A percentile compares a stretch with the other conserved stretches of the same genome.
phyloP scores from a whole-genome alignment of 1,140 invertebrate genomes.

The Ylistrum balloti region DNA sequence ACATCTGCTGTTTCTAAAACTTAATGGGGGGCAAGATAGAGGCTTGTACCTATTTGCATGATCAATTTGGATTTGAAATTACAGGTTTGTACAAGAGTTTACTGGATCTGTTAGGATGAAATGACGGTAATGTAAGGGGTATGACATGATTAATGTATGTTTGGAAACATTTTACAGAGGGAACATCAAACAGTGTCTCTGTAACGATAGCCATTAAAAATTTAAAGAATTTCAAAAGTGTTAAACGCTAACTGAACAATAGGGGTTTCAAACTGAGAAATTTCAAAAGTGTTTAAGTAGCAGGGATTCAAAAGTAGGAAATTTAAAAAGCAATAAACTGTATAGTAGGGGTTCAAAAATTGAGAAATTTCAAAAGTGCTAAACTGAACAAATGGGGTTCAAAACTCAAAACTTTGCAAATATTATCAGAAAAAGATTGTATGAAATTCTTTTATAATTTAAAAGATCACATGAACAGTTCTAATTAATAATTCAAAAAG shows the following conservation, averaged over 20 bases:
- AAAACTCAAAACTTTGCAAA: too few relatives aligned
- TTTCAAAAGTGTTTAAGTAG: too few relatives aligned
- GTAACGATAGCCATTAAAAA: neutral
- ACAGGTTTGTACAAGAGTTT: neutral
- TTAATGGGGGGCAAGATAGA: neutral
- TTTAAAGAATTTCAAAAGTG: neutral
- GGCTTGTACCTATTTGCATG: neutral
- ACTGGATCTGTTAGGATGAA: neutral
- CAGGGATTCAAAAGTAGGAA: too few relatives aligned
- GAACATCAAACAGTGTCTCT: neutral
- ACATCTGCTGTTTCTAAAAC: conserved; percentile 16
- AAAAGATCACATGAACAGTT: too few relatives aligned
- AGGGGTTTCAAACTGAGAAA: too few relatives aligned
- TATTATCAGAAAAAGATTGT: too few relatives aligned
- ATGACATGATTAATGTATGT: neutral
- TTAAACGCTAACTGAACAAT: neutral
- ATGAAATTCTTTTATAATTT: too few relatives aligned
- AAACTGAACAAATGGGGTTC: neutral
- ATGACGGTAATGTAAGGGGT: neutral
- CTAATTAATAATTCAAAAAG: too few relatives aligned
- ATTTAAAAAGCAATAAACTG: too few relatives aligned
- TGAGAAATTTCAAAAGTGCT: neutral
- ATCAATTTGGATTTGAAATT: conserved; percentile 4
- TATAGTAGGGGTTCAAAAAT: too few relatives aligned
- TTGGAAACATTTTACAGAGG: neutral